Conservation (phyloP, 2,888 invertebrate species). For the Bellardia bayeri region DNA sequence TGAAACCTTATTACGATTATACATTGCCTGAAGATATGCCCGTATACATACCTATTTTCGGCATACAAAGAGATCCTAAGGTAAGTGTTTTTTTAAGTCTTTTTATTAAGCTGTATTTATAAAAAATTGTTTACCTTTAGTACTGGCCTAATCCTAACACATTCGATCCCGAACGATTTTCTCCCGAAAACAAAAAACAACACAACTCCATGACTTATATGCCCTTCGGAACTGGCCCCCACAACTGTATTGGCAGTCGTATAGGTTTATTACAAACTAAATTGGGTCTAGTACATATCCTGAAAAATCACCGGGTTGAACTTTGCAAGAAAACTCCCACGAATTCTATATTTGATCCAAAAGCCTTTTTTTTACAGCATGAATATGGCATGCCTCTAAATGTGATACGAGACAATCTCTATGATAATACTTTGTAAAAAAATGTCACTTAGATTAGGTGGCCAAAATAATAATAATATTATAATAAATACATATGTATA, state of each 20-base stretch:
- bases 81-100: slow-evolving; percentile 72
- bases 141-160: slow-evolving; percentile 81
- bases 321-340: slow-evolving; percentile 76
- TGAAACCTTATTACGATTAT: slow-evolving; percentile 80
- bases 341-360: slow-evolving; percentile 79
- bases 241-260: slow-evolving; percentile 82
- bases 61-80: slow-evolving; percentile 82
- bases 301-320: slow-evolving; percentile 81
- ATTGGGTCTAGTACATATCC: slow-evolving; percentile 80
- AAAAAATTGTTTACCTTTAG: slow-evolving; percentile 73
- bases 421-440: slow-evolving; percentile 66
- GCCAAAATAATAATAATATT: no score
- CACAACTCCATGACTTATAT: slow-evolving; percentile 79
- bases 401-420: slow-evolving; percentile 79
- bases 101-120: neutral
- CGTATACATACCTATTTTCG: slow-evolving; percentile 81
- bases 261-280: slow-evolving; percentile 81
- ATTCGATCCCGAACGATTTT: slow-evolving; percentile 83
- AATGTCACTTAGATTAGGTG: no score
- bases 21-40: slow-evolving; percentile 80
- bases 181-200: slow-evolving; percentile 78
- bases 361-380: slow-evolving; percentile 78
- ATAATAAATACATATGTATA: neutral
- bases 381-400: slow-evolving; percentile 78
- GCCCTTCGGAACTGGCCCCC: slow-evolving; percentile 82